Evolutionary conservation across 2,113 vertebrate genomes (phyloP), one percentile per base, ranked within the genome.

Genomic region (Bubo blakistoni): DNA sequence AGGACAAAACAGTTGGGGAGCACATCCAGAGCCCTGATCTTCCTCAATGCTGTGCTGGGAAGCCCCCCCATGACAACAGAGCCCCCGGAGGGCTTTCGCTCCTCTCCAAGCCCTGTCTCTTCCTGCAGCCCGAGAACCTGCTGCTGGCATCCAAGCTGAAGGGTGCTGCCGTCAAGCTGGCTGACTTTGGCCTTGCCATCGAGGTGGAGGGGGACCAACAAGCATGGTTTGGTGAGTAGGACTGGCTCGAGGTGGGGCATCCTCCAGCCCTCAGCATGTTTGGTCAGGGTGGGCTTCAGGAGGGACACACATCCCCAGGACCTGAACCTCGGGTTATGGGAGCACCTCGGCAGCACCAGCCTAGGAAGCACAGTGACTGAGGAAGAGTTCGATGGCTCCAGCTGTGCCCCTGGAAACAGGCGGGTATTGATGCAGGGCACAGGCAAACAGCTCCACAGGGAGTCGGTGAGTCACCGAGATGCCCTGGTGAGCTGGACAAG

Each of bases 171-270:
- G 98, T 99, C 94, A 99, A 99, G 86, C 94, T 99, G 96, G 98
- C 98, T 1, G 98, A 99, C 96, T 99, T 99, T 2, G 98, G 98
- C 84, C 98, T 99, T 11, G 98, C 98, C 96, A 99, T 99, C 8
- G 98, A 99, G 95, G 98, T 99, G 93, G 98, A 99, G 79, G 98
- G 98, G 5, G 98, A 99, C 70, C 98, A 99, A 88, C 98, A 99
- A 93, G 98, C 98, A 0, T 99, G 98, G 98, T 99, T 99, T 54
- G 98, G 98, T 99, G 98, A 99, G 98, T 98, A 63, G 76, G 34
- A 52, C 25, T 40, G 54, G 32, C 18, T 22, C 0, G 7, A 12
- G 29, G 15, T 25, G 17, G 13, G 44, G 8, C 26, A 16, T 38
- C 36, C 32, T 71, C 24, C 47, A 52, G 44, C 52, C 38, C 12